phyloP scores from a whole-genome alignment of 2,113 vertebrate species.

The Epinephelus moara region DNA sequence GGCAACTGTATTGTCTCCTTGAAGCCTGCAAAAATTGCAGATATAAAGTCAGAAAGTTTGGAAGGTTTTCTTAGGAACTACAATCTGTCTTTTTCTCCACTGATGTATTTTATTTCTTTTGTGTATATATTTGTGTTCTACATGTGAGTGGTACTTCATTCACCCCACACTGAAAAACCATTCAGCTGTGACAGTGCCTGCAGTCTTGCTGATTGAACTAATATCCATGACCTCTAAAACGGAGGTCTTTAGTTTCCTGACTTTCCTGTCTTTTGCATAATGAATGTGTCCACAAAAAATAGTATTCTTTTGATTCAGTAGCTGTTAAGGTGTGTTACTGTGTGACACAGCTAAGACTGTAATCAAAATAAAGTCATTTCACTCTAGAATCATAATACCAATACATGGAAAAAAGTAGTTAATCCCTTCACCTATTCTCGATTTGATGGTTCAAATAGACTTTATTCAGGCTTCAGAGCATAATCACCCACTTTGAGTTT shows the following conservation, averaged over 20 bases:
- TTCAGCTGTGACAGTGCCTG: slow-evolving; percentile 51
- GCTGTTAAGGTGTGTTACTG: slow-evolving; percentile 25
- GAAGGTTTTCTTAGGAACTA: neutral
- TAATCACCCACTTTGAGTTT: neutral
- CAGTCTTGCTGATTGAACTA: slow-evolving; percentile 59
- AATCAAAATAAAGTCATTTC: neutral
- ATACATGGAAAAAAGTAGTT: neutral
- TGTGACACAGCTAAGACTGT: neutral
- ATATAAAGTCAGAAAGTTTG: neutral
- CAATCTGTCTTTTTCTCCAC: neutral
- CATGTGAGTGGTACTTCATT: neutral
- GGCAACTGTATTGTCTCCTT: neutral
- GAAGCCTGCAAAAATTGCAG: neutral
- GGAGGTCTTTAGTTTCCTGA: neutral
- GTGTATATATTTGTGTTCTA: neutral
- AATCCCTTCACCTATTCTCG: neutral
- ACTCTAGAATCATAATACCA: neutral
- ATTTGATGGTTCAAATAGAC: neutral
- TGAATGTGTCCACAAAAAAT: slow-evolving; percentile 22
- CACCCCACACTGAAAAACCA: slow-evolving; percentile 26
- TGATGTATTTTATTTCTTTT: neutral
- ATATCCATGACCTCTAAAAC: slow-evolving; percentile 63
- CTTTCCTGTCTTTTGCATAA: slow-evolving; percentile 29
- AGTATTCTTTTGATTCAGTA: slow-evolving; percentile 13
- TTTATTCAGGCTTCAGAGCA: neutral